Base-by-base conservation (phyloP, 2,888 invertebrate genomes). In the Geotrupes spiniger region DNA sequence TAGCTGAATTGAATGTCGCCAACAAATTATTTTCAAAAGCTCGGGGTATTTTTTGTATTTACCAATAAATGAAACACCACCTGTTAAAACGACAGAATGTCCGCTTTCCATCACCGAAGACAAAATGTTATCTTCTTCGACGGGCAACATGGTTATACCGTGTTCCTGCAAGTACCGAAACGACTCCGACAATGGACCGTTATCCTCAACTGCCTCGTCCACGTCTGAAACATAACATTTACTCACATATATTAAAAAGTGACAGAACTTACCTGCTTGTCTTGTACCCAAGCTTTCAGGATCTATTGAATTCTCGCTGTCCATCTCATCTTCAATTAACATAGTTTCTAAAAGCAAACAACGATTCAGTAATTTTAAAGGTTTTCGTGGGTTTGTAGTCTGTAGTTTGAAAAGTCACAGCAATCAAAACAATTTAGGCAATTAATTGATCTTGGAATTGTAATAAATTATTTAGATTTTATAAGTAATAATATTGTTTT, bases 131-230 rank as follows among this genome's bases (percentile, higher is more conserved):
- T 76, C 81, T 58, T 85, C 83, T 69, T 92, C 92, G 14, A 83
- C 78, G 41, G 90, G 87, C 68, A 92, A 80, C 84, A 93, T 86
- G 36, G 89, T 86, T 63, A 92, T 91, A 53, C 92, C 92, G 73
- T 92, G 91, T 59, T 84, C 81, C 68, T 91, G 87, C 50, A 93
- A 77, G 72, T 92, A 77, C 68, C 83, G 81, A 54, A 87, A 75
- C 12, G 76, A 76, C 53, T 76, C 76, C 0, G 63, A 58, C 46
- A 66, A 57, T 12, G 47, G 66, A 21, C 25, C 12, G 11, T 49
- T 8, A 15, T 33, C 15, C 3, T 33, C 14, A 10, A 33, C 33
- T n/a, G 10, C 33, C 12, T 12, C 14, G 11, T 15, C 14, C 14
- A 3, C 8, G 3, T 33, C 33, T 33, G 11, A 15, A 12, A 33